phyloP scores from a whole-genome alignment of 2,797 vertebrate genomes.

The Eurystomus glaucurus region DNA sequence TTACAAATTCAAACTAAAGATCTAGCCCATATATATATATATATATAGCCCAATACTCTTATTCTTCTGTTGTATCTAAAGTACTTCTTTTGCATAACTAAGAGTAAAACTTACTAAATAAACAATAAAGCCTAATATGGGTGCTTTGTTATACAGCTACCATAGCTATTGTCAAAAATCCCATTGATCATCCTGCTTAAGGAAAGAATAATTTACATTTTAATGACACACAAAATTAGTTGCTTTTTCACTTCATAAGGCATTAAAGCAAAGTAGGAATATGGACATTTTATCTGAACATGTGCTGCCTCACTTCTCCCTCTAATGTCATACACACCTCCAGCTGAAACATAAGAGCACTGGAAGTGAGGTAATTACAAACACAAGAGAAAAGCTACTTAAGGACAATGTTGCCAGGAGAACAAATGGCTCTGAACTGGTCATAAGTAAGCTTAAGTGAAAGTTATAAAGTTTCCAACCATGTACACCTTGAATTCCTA shows the following conservation, averaged over 20 bases:
- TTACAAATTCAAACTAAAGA: background rate
- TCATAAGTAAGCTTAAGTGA: background rate
- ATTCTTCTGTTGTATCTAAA: background rate
- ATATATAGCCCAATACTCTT: background rate
- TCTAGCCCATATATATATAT: background rate
- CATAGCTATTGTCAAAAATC: slow-evolving; percentile 29
- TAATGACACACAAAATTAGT: slow-evolving; percentile 14
- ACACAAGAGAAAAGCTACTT: background rate
- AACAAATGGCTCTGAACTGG: background rate
- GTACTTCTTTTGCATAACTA: background rate
- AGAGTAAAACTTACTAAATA: slow-evolving; percentile 3
- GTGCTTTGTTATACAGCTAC: slow-evolving; percentile 13
- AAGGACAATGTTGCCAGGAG: background rate
- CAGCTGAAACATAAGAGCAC: background rate
- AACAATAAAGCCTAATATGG: background rate
- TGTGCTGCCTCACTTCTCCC: background rate
- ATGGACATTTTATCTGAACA: background rate
- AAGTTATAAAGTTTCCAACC: background rate
- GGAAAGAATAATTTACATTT: slow-evolving; percentile 43
- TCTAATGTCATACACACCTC: background rate
- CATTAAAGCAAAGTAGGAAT: background rate
- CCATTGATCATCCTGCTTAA: background rate
- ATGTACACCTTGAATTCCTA: background rate
- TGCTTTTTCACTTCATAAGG: background rate
- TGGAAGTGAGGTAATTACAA: background rate